phyloP scores from a whole-genome alignment of 2,888 invertebrate species.

The Brachyptera putata region DNA sequence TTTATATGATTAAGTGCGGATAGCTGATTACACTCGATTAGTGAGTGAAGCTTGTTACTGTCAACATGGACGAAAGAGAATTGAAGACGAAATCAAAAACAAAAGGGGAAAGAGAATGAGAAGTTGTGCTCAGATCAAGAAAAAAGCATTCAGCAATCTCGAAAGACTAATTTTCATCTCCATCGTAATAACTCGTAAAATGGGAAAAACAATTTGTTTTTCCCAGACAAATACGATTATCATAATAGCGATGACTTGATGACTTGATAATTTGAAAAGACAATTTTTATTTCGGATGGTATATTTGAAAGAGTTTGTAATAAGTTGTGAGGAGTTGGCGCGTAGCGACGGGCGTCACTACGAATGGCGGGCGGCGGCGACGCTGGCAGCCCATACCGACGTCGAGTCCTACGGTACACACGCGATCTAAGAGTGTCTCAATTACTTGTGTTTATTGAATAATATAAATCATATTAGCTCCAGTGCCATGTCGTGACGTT shows the following conservation, averaged over 20 bases:
- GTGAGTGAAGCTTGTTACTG: conserved; percentile 26
- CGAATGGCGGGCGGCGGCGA: neutral
- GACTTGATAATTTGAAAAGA: too few relatives aligned
- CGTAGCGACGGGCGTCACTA: neutral
- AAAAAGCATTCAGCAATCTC: conserved; percentile 21
- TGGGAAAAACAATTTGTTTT: neutral
- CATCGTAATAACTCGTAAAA: conserved; percentile 11
- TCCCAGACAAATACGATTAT: neutral
- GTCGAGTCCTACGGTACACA: neutral
- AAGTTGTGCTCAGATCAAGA: neutral
- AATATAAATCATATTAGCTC: conserved; percentile 4
- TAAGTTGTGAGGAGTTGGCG: neutral
- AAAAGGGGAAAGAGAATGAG: conserved; percentile 17
- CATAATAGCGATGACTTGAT: too few relatives aligned
- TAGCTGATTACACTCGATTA: conserved; percentile 28
- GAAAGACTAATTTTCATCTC: conserved; percentile 24
- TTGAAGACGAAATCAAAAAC: conserved; percentile 9
- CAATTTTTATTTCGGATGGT: too few relatives aligned
- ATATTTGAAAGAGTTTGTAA: neutral
- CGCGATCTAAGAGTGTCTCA: conserved; percentile 3
- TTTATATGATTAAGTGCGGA: conserved; percentile 21
- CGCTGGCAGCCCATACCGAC: neutral
- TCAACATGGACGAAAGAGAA: conserved; percentile 23
- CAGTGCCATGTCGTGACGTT: neutral
- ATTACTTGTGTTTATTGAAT: neutral